Evolutionary conservation across 2,797 vertebrate genomes (phyloP).

Genomic region (Thaleichthys pacificus): DNA sequence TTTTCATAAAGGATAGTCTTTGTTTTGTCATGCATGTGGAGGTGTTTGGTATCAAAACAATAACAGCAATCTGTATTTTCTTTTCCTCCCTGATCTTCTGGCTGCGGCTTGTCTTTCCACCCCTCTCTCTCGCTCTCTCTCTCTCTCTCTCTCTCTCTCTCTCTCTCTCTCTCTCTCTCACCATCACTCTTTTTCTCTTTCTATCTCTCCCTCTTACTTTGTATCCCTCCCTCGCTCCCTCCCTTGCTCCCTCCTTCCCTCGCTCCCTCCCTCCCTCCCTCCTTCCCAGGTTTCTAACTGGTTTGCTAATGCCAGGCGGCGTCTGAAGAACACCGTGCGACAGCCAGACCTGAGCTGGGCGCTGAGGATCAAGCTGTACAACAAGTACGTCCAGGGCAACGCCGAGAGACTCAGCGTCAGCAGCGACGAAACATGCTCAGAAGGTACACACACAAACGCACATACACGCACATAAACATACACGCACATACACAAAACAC

Average conservation of each 20-base stretch:
- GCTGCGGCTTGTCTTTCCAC: slow-evolving; percentile 11
- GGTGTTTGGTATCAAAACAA: slow-evolving; percentile 52
- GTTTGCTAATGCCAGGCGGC: slow-evolving; percentile 96
- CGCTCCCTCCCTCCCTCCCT: neutral
- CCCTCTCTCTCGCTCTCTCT: neutral
- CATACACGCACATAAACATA: neutral
- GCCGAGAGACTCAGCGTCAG: slow-evolving; percentile 96
- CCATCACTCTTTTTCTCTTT: neutral
- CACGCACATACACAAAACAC: too few relatives aligned
- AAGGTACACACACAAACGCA: slow-evolving; percentile 73
- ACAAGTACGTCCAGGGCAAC: slow-evolving; percentile 98
- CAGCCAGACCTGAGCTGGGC: slow-evolving; percentile 99
- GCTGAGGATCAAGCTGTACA: slow-evolving; percentile 97
- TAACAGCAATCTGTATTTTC: slow-evolving; percentile 46
- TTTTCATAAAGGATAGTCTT: slow-evolving; percentile 45
- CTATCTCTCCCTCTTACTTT: neutral
- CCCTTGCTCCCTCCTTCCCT: slow-evolving; percentile 4
- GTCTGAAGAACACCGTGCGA: slow-evolving; percentile 98
- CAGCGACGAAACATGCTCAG: slow-evolving; percentile 92
- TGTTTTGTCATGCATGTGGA: slow-evolving; percentile 48
- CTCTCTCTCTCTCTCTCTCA: neutral
- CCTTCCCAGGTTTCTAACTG: slow-evolving; percentile 92
- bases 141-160: neutral
- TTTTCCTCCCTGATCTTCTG: slow-evolving; percentile 4
- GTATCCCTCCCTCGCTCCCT: neutral